Conservation (phyloP, 1,140 invertebrate species). For the Leptopilina boulardi region DNA sequence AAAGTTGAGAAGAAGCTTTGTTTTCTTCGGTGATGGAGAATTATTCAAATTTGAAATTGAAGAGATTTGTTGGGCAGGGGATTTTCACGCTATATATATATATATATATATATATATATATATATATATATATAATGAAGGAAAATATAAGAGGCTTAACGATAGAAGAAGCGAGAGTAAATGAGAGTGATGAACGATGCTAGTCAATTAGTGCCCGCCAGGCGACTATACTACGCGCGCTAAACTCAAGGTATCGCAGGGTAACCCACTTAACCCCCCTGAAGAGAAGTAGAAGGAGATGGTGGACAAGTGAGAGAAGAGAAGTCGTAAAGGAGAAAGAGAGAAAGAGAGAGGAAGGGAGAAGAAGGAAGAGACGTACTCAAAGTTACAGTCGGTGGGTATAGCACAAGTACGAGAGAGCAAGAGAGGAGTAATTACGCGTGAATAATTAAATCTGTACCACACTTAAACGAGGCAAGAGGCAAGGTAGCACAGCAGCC, state of each 20-base stretch:
- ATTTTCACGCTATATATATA: constrained; percentile 29
- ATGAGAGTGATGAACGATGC: constrained; percentile 74
- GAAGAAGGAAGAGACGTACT: constrained; percentile 7
- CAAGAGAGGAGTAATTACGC: constrained; percentile 52
- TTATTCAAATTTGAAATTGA: not conserved
- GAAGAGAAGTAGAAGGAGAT: constrained; percentile 46
- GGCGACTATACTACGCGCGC: constrained; percentile 43
- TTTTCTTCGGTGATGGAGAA: constrained; percentile 1
- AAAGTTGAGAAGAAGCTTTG: not conserved
- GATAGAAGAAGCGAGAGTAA: constrained; percentile 47
- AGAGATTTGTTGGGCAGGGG: constrained; percentile 11
- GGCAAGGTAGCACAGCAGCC: constrained; percentile 18
- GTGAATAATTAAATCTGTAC: constrained; percentile 61
- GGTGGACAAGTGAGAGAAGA: constrained; percentile 20
- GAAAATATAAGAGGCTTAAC: constrained; percentile 34
- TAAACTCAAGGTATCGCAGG: constrained; percentile 43
- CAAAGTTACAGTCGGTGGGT: constrained; percentile 33
- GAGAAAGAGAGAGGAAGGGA: constrained; percentile 19
- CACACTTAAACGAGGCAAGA: constrained; percentile 40
- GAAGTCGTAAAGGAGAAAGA: not conserved
- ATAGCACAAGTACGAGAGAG: constrained; percentile 34
- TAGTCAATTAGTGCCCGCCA: constrained; percentile 72
- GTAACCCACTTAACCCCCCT: constrained; percentile 43
- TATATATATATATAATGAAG: too few species aligned
- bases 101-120: too few species aligned